Evolutionary conservation across 2,797 vertebrate species (phyloP).

Genomic region (Microctenopoma steveboyesi): DNA sequence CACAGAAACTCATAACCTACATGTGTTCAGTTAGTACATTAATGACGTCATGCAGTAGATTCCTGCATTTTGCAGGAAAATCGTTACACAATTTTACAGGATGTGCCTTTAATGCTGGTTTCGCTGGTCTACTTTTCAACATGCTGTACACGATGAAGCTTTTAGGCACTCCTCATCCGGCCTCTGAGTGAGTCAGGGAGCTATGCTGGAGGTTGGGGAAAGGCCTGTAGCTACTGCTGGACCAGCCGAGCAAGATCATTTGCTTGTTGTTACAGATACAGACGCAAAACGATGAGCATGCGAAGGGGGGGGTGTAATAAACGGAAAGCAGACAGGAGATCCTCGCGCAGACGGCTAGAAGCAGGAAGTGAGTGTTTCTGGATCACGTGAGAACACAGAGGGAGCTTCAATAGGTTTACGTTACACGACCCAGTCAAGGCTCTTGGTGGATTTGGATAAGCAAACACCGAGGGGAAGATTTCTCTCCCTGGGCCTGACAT

Average conservation of each 20-base stretch:
- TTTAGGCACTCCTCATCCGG: not conserved
- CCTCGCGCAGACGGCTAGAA: conserved; percentile 33
- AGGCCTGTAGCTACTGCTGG: conserved; percentile 32
- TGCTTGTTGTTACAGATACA: conserved; percentile 34
- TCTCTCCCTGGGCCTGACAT: conserved; percentile 8
- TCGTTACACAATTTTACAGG: not conserved
- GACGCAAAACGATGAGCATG: conserved; percentile 25
- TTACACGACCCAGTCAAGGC: not conserved
- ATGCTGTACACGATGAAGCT: not conserved
- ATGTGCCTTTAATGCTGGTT: conserved; percentile 41
- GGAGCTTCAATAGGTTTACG: not conserved
- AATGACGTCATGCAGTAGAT: no score
- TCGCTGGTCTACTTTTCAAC: conserved; percentile 41
- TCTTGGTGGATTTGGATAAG: conserved; percentile 42
- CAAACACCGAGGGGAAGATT: conserved; percentile 30
- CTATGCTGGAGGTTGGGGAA: not conserved
- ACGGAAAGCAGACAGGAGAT: conserved; percentile 57
- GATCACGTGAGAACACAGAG: conserved; percentile 4
- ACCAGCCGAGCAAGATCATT: conserved; percentile 60
- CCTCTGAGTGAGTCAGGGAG: conserved; percentile 45
- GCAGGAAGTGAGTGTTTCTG: conserved; percentile 45
- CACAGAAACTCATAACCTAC: no score
- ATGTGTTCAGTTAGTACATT: no score
- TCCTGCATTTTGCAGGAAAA: no score
- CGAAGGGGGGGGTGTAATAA: conserved; percentile 28